Evolutionary conservation across 2,888 invertebrate genomes (phyloP).

Genomic region (Trilocha varians): DNA sequence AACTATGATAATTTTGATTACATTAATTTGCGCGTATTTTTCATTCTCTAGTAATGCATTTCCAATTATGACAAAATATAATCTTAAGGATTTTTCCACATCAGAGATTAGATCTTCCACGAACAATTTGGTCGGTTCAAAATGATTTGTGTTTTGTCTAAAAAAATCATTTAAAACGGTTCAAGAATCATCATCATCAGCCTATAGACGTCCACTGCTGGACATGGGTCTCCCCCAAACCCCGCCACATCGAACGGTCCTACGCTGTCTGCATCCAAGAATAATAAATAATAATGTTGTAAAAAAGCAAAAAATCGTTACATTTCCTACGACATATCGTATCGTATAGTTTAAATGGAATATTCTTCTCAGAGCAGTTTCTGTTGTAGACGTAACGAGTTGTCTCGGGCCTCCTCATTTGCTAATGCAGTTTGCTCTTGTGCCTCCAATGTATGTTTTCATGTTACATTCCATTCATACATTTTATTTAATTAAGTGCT

Average conservation of each 20-base stretch:
- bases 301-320: background rate
- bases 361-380: conserved; percentile 1
- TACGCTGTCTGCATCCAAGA: no score
- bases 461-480: background rate
- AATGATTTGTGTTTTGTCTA: no score
- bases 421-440: conserved; percentile 23
- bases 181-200: no score
- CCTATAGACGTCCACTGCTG: no score
- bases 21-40: background rate
- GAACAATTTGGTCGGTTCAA: no score
- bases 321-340: background rate
- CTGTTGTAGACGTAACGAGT: conserved; percentile 10
- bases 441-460: background rate
- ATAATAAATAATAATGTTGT: no score
- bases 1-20: background rate
- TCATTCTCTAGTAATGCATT: background rate
- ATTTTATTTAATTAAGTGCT: background rate
- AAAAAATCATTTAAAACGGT: no score
- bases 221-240: no score
- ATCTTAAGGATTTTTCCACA: no score
- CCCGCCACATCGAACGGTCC: no score
- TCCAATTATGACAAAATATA: no score
- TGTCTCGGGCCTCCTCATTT: conserved; percentile 17
- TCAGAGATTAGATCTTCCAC: no score
- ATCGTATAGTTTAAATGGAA: background rate